Evolutionary conservation across 2,797 vertebrate genomes (phyloP).

Genomic region (Myotis planiceps): DNA sequence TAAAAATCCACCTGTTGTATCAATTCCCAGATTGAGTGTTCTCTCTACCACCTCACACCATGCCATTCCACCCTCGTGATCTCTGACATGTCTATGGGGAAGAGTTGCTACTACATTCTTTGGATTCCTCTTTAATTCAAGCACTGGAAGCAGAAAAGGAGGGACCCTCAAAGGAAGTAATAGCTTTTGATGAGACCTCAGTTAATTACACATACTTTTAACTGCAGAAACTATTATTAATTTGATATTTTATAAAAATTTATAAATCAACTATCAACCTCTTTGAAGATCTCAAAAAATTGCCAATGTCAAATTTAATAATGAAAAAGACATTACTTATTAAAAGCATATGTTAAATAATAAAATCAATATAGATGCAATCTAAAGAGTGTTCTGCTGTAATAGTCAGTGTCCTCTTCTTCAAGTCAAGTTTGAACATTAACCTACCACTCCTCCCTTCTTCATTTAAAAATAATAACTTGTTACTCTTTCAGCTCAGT

Average conservation of each 20-base stretch:
- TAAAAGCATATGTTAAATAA: neutral
- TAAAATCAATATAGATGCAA: neutral
- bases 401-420: neutral
- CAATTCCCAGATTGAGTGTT: neutral
- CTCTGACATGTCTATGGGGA: neutral
- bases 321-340: neutral
- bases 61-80: neutral
- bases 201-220: neutral
- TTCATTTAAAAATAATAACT: neutral
- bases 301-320: constrained; percentile 3
- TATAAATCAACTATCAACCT: constrained; percentile 3
- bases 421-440: neutral
- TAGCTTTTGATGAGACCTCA: constrained; percentile 2
- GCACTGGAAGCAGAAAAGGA: constrained; percentile 1
- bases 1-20: neutral
- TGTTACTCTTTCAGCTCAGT: neutral
- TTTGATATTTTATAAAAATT: constrained; percentile 33
- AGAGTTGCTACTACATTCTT: neutral
- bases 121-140: constrained; percentile 29
- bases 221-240: neutral
- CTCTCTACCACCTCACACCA: neutral
- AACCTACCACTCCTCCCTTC: neutral
- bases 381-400: neutral
- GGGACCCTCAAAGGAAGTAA: constrained; percentile 40
- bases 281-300: constrained; percentile 38